A percentile compares a stretch with the other conserved stretches of the same genome.
Evolutionary conservation across 2,888 invertebrate genomes (phyloP).

Genomic region (Coremacera marginata): DNA sequence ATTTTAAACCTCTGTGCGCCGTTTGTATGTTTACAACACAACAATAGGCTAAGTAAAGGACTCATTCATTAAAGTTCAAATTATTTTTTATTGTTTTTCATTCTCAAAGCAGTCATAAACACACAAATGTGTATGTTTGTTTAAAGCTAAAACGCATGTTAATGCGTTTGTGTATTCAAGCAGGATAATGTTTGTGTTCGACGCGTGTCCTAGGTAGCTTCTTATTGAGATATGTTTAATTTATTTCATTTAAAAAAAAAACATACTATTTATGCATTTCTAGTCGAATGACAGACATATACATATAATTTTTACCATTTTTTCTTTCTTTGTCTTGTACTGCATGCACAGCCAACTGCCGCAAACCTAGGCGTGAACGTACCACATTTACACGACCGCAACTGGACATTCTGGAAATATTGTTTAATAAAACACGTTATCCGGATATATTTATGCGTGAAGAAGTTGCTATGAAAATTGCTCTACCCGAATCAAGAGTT

Average conservation of each 20-base stretch:
- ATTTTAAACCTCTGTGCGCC: no score
- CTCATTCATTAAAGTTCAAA: neutral
- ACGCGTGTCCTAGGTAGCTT: neutral
- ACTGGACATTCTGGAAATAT: slow-evolving; percentile 88
- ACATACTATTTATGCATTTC: neutral
- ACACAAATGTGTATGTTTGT: neutral
- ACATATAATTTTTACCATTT: neutral
- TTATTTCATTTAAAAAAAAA: neutral
- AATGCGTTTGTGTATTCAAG: neutral
- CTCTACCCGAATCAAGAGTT: slow-evolving; percentile 95
- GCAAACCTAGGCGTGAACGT: slow-evolving; percentile 93
- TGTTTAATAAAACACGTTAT: slow-evolving; percentile 94
- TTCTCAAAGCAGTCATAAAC: neutral
- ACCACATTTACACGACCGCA: slow-evolving; percentile 97
- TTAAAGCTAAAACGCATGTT: neutral
- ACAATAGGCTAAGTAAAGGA: neutral
- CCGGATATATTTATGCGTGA: slow-evolving; percentile 99
- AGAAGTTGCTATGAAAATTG: slow-evolving; percentile 95
- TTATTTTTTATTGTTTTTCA: neutral
- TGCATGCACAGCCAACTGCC: slow-evolving; percentile 71
- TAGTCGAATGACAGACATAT: neutral
- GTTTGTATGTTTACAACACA: no score
- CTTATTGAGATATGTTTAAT: neutral
- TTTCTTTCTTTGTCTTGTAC: neutral
- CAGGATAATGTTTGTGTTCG: neutral